A percentile compares a stretch with the other conserved stretches of the same genome.
Conservation (phyloP, 2,888 invertebrate genomes). For the Embidobia sp. region DNA sequence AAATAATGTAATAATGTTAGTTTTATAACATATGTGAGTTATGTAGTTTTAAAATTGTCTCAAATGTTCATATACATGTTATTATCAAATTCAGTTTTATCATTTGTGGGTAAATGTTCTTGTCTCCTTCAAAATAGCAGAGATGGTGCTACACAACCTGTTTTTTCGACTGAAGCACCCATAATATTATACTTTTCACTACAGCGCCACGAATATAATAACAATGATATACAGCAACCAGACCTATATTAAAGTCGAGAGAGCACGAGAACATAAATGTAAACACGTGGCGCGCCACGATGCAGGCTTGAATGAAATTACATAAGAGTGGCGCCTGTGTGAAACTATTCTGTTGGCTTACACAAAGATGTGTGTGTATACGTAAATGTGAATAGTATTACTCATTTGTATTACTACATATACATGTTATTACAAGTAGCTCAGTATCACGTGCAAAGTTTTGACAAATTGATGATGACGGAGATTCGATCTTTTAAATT, state of each 20-base stretch:
- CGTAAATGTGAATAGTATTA: conserved; percentile 53
- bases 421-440: conserved; percentile 17
- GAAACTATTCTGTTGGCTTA: conserved; percentile 50
- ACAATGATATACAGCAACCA: conserved; percentile 64
- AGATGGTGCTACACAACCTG: conserved; percentile 7
- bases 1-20: too few species aligned
- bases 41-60: too few species aligned
- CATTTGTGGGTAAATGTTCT: neutral
- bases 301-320: conserved; percentile 68
- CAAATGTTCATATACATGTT: too few species aligned
- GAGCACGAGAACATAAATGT: conserved; percentile 64
- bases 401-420: conserved; percentile 37
- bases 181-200: conserved; percentile 57
- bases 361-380: conserved; percentile 39
- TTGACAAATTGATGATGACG: conserved; percentile 13
- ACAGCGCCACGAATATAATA: conserved; percentile 62
- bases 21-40: too few species aligned
- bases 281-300: conserved; percentile 64
- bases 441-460: conserved; percentile 13
- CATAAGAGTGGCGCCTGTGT: conserved; percentile 65
- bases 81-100: neutral
- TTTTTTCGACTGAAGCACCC: neutral
- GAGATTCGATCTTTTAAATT: neutral
- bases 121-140: neutral
- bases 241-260: conserved; percentile 64